These are phyloP conservation scores for Pogonognathellus flavescens DNA, from an alignment of 1,140 invertebrate genomes.

Conservation along the genomic window DNA sequence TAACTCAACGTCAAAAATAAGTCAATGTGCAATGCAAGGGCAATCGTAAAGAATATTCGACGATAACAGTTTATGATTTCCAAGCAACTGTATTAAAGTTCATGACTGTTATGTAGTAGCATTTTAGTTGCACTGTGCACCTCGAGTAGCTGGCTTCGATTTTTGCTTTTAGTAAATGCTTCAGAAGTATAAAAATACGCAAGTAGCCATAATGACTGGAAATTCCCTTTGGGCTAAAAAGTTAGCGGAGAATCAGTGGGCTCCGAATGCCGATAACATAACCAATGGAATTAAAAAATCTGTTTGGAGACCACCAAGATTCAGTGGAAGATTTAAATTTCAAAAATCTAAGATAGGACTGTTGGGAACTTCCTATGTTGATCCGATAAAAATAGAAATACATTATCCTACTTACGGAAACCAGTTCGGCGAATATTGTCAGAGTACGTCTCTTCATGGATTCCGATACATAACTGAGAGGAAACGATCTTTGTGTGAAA, in stretches of 20 bases:
- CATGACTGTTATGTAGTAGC: too few relatives aligned
- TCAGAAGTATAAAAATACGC: too few relatives aligned
- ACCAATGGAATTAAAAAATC: not conserved
- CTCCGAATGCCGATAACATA: not conserved
- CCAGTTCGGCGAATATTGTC: constrained; percentile 61
- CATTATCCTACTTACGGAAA: constrained; percentile 36
- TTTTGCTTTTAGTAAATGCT: too few relatives aligned
- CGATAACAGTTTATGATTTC: too few relatives aligned
- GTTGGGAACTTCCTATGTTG: not conserved
- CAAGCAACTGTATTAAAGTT: too few relatives aligned
- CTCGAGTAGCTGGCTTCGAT: too few relatives aligned
- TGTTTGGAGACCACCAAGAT: constrained; percentile 16
- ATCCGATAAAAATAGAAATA: constrained; percentile 3
- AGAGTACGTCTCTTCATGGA: constrained; percentile 63
- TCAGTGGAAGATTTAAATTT: constrained; percentile 49
- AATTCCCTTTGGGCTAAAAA: constrained; percentile 13
- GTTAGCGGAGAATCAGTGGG: not conserved
- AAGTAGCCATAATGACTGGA: not conserved
- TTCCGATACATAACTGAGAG: constrained; percentile 66
- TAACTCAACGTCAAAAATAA: too few relatives aligned
- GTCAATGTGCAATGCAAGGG: too few relatives aligned
- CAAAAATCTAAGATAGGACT: not conserved
- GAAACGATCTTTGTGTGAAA: constrained; percentile 62
- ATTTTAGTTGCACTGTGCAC: too few relatives aligned
- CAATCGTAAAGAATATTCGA: too few relatives aligned